Conservation (phyloP, 2,888 invertebrate genomes). For the Ctena decussata region DNA sequence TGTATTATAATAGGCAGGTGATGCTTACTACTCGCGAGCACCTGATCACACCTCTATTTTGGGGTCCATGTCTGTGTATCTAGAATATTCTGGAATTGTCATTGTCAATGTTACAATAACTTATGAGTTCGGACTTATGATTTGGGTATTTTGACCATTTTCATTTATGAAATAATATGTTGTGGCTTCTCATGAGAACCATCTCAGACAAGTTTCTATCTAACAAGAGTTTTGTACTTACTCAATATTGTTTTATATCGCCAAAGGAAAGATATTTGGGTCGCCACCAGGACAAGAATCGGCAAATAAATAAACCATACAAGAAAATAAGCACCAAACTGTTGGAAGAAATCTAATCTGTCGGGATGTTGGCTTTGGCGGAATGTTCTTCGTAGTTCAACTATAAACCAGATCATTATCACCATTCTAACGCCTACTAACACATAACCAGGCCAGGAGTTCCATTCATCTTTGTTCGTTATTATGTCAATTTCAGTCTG, state of each 20-base stretch:
- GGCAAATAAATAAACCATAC: conserved; percentile 99
- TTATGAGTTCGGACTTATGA: too few relatives aligned
- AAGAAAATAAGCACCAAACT: conserved; percentile 98
- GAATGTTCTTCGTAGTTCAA: conserved; percentile 92
- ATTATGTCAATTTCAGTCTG: conserved; percentile 98
- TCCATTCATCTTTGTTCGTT: conserved; percentile 98
- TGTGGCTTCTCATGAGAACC: too few relatives aligned
- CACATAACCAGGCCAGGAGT: conserved; percentile 99
- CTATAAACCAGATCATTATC: conserved; percentile 96
- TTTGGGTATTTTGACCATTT: too few relatives aligned
- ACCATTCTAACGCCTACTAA: conserved; percentile 94
- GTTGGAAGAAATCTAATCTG: conserved; percentile 96
- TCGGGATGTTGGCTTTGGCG: conserved; percentile 92
- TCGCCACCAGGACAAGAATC: conserved; percentile 96
- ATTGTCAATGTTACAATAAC: too few relatives aligned
- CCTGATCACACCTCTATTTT: too few relatives aligned
- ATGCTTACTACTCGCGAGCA: too few relatives aligned
- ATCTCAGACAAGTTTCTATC: too few relatives aligned
- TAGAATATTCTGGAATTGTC: too few relatives aligned
- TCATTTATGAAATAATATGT: too few relatives aligned
- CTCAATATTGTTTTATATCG: conserved; percentile 97
- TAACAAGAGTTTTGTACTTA: conserved; percentile 89
- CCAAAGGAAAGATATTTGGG: conserved; percentile 98
- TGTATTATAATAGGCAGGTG: too few relatives aligned
- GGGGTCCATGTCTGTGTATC: too few relatives aligned